Conservation (phyloP, 2,797 vertebrate species). For the Halcyon chelicuti region DNA sequence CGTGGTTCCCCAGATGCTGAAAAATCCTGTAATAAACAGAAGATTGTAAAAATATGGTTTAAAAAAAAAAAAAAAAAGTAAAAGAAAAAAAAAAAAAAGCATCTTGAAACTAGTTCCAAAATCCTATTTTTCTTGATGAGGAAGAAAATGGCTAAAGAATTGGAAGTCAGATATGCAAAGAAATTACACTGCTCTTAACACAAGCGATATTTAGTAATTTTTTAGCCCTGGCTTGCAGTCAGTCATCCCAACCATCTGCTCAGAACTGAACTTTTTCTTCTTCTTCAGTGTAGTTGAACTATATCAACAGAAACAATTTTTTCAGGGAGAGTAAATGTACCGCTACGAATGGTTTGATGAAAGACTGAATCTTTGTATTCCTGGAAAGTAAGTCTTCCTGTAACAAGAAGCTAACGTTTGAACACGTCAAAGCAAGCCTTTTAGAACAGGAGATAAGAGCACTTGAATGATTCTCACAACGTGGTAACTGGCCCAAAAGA, state of each 20-base stretch:
- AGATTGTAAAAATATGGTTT: neutral
- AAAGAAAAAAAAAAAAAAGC: neutral
- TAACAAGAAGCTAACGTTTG: slow-evolving; percentile 58
- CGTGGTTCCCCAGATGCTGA: neutral
- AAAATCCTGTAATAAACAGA: neutral
- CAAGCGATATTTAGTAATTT: slow-evolving; percentile 31
- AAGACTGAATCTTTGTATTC: slow-evolving; percentile 53
- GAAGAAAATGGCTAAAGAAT: neutral
- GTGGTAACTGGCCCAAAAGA: slow-evolving; percentile 31
- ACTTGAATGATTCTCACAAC: slow-evolving; percentile 45
- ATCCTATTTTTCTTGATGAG: neutral
- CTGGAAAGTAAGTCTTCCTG: slow-evolving; percentile 56
- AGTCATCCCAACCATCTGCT: slow-evolving; percentile 62
- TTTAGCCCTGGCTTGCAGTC: slow-evolving; percentile 39
- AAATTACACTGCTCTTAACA: slow-evolving; percentile 40
- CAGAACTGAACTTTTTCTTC: slow-evolving; percentile 63
- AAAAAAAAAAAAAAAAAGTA: neutral
- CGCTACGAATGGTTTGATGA: slow-evolving; percentile 35
- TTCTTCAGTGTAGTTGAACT: slow-evolving; percentile 61
- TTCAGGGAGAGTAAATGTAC: slow-evolving; percentile 54
- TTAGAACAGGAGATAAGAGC: slow-evolving; percentile 60
- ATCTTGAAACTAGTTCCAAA: neutral
- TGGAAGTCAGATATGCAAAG: neutral
- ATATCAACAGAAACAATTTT: slow-evolving; percentile 61
- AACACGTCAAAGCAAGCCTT: slow-evolving; percentile 47